These are phyloP conservation scores for Drosophila pseudotalamancana DNA, from an alignment of 2,888 invertebrate species.

Conservation along the genomic window DNA sequence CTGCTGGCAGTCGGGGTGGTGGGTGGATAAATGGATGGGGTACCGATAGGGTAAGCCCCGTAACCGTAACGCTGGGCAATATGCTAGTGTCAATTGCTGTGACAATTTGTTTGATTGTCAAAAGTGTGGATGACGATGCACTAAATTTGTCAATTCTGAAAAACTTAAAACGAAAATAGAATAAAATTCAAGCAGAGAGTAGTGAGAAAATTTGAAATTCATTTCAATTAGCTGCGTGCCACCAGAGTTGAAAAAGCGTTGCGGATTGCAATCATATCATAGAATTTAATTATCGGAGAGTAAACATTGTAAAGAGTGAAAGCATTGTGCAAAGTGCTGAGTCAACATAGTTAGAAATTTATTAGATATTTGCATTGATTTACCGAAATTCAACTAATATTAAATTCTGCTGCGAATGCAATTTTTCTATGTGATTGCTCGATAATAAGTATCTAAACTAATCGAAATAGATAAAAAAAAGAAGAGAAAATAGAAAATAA, in stretches of 20 bases:
- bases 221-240: slow-evolving; percentile 44
- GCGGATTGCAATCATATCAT: not conserved
- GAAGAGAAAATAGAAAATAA: too few species aligned
- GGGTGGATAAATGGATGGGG: too few species aligned
- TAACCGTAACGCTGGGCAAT: slow-evolving; percentile 31
- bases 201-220: slow-evolving; percentile 30
- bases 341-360: not conserved
- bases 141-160: slow-evolving; percentile 41
- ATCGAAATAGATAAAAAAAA: too few species aligned
- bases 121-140: slow-evolving; percentile 26
- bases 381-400: too few species aligned
- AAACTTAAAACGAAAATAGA: slow-evolving; percentile 1
- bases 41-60: not conserved
- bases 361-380: not conserved
- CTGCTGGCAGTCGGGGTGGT: not conserved
- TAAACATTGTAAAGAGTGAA: slow-evolving; percentile 1
- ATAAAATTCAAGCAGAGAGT: slow-evolving; percentile 1
- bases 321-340: not conserved
- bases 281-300: slow-evolving; percentile 13
- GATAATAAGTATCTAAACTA: too few species aligned
- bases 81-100: slow-evolving; percentile 64
- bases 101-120: slow-evolving; percentile 73
- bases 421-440: not conserved
- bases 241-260: not conserved
- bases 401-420: not conserved